Percentiles rank a stretch among this genome's conserved stretches.
phyloP scores from a whole-genome alignment of 2,888 invertebrate species.

The Caenorhabditis uteleia region DNA sequence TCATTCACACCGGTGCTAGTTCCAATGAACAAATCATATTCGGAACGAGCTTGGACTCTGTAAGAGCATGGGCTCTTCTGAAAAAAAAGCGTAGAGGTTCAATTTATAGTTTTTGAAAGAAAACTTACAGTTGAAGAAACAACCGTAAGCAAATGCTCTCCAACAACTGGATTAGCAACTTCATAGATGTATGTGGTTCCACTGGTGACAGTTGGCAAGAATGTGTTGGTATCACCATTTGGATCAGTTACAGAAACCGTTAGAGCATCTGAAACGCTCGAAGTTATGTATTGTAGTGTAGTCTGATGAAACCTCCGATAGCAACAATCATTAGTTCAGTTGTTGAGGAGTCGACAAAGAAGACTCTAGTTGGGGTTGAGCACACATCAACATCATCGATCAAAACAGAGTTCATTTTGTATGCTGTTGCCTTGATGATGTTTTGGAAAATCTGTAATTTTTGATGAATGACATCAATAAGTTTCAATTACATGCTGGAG shows the following conservation, averaged over 20 bases:
- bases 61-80: slow-evolving; percentile 46
- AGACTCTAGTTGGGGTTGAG: slow-evolving; percentile 34
- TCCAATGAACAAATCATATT: slow-evolving; percentile 54
- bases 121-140: slow-evolving; percentile 14
- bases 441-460: slow-evolving; percentile 36
- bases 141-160: slow-evolving; percentile 48
- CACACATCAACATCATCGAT: slow-evolving; percentile 41
- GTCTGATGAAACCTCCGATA: slow-evolving; percentile 55
- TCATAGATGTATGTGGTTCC: slow-evolving; percentile 33
- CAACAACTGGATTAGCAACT: slow-evolving; percentile 33
- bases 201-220: slow-evolving; percentile 9
- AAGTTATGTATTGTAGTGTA: not conserved
- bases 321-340: slow-evolving; percentile 50
- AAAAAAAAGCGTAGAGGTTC: slow-evolving; percentile 1
- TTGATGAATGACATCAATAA: not conserved
- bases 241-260: slow-evolving; percentile 52
- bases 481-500: slow-evolving; percentile 10
- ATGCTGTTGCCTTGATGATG: slow-evolving; percentile 43
- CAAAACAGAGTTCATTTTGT: slow-evolving; percentile 50
- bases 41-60: slow-evolving; percentile 53
- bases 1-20: slow-evolving; percentile 40
- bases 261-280: slow-evolving; percentile 35
- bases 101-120: not conserved
- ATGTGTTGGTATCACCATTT: slow-evolving; percentile 34
- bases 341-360: slow-evolving; percentile 53